Evolutionary conservation across 1,140 invertebrate species (phyloP), one percentile per base, ranked within the genome.

Genomic region (Tetramorium simillimum): DNA sequence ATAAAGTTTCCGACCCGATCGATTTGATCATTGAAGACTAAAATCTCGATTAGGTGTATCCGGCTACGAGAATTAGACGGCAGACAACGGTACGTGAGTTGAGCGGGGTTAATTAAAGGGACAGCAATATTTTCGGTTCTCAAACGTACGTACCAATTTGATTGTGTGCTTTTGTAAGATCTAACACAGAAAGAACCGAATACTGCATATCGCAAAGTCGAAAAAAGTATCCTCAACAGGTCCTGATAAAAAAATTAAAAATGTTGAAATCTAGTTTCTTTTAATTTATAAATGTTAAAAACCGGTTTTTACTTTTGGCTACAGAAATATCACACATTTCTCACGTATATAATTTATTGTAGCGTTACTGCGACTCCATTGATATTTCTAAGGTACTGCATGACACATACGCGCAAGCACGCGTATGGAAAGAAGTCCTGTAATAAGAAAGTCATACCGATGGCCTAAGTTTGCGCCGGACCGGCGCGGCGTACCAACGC

Each of bases 71-170:
- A 77, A 90, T 91, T 87, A 87, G 87, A 82, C 88, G 37, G 78
- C 73, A 53, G 70, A 78, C 85, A 63, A 77, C 56, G 80, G 86
- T 87, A 92, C 92, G 92, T 91, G 91, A 93, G 89, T 51, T 81
- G 85, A 84, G 87, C 84, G 87, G 76, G 92, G 86, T 94, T 94
- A 95, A 94, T 94, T 95, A 94, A 94, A 94, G 90, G 91, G 91
- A 86, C 91, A 91, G 90, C 89, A 60, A 86, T 85, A 87, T 82
- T 91, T 88, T 80, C 77, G 92, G 84, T 90, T 85, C 75, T 78
- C 76, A 87, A 86, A 73, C 73, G 86, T 82, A 84, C 80, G 28
- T 88, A 78, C 90, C 60, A 65, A 69, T 58, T 80, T 87, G 37
- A 62, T 53, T 84, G 33, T 28, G 40, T 53, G 80, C 60, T 62